phyloP scores from a whole-genome alignment of 2,888 invertebrate genomes.

The Hipparchia semele region DNA sequence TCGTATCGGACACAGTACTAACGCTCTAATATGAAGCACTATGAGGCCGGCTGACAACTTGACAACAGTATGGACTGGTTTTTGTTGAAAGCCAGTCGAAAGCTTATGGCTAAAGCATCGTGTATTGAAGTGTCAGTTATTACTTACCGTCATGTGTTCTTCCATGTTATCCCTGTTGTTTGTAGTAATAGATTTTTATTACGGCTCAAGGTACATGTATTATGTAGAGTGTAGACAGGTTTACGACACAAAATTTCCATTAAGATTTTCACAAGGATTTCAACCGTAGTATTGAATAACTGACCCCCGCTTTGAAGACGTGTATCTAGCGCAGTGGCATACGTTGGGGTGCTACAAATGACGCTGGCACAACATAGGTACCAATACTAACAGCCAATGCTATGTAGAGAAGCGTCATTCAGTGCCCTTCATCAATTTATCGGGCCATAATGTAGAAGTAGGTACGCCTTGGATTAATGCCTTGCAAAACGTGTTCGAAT shows the following conservation, averaged over 20 bases:
- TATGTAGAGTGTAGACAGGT: background rate
- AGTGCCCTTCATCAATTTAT: too few relatives aligned
- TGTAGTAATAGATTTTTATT: conserved; percentile 15
- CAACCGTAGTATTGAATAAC: background rate
- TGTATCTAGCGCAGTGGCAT: too few relatives aligned
- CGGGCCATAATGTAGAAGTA: too few relatives aligned
- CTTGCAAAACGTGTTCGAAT: background rate
- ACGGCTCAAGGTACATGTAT: conserved; percentile 1
- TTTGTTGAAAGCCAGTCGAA: conserved; percentile 29
- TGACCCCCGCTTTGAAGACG: too few relatives aligned
- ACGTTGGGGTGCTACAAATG: too few relatives aligned
- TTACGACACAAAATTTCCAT: conserved; percentile 3
- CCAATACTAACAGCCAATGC: too few relatives aligned
- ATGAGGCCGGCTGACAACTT: conserved; percentile 29
- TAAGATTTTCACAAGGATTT: background rate
- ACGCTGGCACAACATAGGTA: too few relatives aligned
- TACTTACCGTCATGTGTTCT: conserved; percentile 29
- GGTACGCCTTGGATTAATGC: too few relatives aligned
- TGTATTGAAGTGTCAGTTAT: conserved; percentile 39
- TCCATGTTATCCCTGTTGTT: conserved; percentile 21
- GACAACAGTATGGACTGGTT: conserved; percentile 39
- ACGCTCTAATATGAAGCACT: conserved; percentile 42
- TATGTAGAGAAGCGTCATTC: too few relatives aligned
- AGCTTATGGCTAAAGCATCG: conserved; percentile 27
- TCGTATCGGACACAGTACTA: background rate